phyloP scores from a whole-genome alignment of 2,888 invertebrate genomes.

The Andrena praecox region DNA sequence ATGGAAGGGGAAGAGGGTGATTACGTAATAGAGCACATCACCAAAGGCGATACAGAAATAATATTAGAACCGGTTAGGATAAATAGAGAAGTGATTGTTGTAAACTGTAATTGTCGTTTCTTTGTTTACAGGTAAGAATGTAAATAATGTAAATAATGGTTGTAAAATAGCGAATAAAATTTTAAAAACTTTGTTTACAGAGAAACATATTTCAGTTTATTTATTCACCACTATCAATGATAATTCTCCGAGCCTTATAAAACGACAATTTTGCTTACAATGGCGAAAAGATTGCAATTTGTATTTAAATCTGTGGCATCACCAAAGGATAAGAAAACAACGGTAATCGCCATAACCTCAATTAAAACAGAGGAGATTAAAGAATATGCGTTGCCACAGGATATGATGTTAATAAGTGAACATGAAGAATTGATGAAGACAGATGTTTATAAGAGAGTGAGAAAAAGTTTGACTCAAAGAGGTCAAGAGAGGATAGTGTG shows the following conservation, averaged over 20 bases:
- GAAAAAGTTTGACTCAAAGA: conserved; percentile 61
- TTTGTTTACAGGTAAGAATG: too few species aligned
- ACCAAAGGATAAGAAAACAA: conserved; percentile 55
- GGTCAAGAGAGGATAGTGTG: conserved; percentile 33
- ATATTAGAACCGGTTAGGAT: too few species aligned
- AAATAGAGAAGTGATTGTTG: too few species aligned
- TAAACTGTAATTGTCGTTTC: too few species aligned
- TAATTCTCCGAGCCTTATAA: neutral
- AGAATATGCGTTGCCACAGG: conserved; percentile 12
- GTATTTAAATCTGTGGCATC: conserved; percentile 20
- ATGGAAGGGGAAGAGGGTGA: too few species aligned
- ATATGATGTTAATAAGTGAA: neutral
- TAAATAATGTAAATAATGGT: too few species aligned
- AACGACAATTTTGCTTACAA: conserved; percentile 29
- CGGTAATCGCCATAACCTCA: conserved; percentile 54
- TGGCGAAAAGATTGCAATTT: conserved; percentile 43
- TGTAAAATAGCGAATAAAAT: too few species aligned
- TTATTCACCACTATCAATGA: too few species aligned
- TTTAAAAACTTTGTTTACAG: too few species aligned
- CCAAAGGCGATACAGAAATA: too few species aligned
- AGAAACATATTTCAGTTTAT: too few species aligned
- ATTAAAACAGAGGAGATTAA: conserved; percentile 14
- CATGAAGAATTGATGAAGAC: neutral
- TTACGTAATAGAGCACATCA: too few species aligned
- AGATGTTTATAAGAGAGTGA: conserved; percentile 58